These are phyloP conservation scores for Barbus barbus DNA, from an alignment of 2,113 vertebrate species.

Conservation along the genomic window DNA sequence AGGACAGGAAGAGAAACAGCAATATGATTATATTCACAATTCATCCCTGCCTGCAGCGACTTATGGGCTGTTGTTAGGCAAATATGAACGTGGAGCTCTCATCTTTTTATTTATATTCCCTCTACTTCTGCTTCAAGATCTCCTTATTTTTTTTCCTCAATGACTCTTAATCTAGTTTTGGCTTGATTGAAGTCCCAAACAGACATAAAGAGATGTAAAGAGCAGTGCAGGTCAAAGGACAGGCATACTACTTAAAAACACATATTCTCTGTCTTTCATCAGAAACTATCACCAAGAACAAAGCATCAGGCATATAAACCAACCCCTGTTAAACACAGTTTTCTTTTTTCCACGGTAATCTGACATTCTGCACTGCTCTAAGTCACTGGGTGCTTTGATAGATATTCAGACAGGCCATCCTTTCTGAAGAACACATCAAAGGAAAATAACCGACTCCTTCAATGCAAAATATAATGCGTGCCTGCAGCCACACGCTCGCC, in stretches of 20 bases:
- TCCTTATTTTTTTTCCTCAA: constrained; percentile 10
- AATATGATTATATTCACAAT: constrained; percentile 1
- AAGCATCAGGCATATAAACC: constrained; percentile 48
- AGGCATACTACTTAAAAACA: constrained; percentile 45
- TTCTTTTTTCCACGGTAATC: constrained; percentile 59
- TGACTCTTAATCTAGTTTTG: constrained; percentile 39
- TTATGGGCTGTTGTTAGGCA: neutral
- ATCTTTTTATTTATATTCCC: constrained; percentile 18
- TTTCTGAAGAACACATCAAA: constrained; percentile 80
- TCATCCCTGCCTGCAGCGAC: neutral
- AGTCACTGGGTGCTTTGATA: constrained; percentile 72
- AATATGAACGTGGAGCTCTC: constrained; percentile 6
- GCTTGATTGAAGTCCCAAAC: constrained; percentile 46
- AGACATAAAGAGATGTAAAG: constrained; percentile 27
- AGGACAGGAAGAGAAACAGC: neutral
- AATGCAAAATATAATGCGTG: constrained; percentile 75
- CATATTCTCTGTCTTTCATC: constrained; percentile 55
- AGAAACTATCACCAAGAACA: constrained; percentile 55
- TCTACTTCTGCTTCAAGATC: neutral
- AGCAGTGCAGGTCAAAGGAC: constrained; percentile 50
- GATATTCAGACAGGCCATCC: constrained; percentile 74
- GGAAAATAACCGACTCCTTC: constrained; percentile 71
- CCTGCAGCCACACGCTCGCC: constrained; percentile 73
- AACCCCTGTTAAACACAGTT: constrained; percentile 58
- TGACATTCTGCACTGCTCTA: constrained; percentile 68